Evolutionary conservation across 2,113 vertebrate species (phyloP).

Genomic region (Gulo gulo): DNA sequence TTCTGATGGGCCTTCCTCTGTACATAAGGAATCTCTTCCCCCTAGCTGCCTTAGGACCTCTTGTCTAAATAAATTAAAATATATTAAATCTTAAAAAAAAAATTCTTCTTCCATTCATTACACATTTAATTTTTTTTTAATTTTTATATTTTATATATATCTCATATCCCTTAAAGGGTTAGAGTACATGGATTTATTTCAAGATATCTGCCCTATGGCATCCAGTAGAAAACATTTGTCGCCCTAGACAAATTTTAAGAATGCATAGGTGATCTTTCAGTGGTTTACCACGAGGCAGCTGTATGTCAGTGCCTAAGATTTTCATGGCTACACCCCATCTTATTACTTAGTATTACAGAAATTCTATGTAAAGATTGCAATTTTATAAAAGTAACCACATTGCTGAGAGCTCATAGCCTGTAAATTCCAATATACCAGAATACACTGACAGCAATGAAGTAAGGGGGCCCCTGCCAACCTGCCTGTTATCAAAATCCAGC

Average conservation of each 20-base stretch:
- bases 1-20: no score
- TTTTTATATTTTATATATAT: neutral
- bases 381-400: neutral
- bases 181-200: neutral
- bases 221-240: neutral
- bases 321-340: neutral
- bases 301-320: neutral
- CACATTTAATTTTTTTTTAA: rapidly evolving
- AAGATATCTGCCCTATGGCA: neutral
- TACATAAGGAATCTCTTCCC: no score
- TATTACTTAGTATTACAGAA: neutral
- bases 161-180: neutral
- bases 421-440: neutral
- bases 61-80: neutral
- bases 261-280: neutral
- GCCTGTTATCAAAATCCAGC: neutral
- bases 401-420: neutral
- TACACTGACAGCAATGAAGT: neutral
- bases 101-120: neutral
- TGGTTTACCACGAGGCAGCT: neutral
- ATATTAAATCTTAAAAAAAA: neutral
- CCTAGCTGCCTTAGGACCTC: no score
- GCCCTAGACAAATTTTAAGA: neutral
- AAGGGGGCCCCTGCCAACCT: neutral
- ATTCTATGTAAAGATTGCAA: neutral